These are phyloP conservation scores for Acinonyx jubatus DNA, from an alignment of 2,113 vertebrate species.

Conservation along the genomic window DNA sequence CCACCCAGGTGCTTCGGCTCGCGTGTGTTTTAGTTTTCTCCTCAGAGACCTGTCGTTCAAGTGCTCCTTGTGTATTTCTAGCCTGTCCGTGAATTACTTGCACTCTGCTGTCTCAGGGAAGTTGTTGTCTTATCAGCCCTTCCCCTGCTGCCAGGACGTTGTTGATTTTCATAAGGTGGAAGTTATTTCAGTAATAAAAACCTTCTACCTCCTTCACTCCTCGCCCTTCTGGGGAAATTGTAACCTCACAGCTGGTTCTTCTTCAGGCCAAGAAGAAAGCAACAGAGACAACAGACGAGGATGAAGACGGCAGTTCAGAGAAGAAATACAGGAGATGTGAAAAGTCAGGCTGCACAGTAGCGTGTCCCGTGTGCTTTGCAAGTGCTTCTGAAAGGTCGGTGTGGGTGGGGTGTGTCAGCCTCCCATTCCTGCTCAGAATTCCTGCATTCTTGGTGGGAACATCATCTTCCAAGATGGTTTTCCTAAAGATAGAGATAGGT, in stretches of 20 bases:
- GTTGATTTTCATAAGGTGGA: background rate
- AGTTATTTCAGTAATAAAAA: background rate
- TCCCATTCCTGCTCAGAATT: background rate
- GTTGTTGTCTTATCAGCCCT: background rate
- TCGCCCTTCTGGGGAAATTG: background rate
- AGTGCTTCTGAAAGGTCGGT: conserved; percentile 96
- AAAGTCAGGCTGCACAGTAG: conserved; percentile 95
- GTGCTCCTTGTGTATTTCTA: background rate
- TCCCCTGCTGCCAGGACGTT: background rate
- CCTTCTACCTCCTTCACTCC: background rate
- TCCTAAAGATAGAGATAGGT: background rate
- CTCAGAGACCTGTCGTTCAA: background rate
- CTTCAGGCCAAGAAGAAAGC: conserved; percentile 94
- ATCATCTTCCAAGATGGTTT: background rate
- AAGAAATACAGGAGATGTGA: conserved; percentile 99
- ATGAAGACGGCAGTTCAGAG: conserved; percentile 94
- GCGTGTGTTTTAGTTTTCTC: background rate
- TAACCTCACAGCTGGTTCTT: conserved; percentile 54
- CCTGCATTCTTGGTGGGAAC: background rate
- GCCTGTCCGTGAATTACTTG: background rate
- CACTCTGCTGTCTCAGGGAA: background rate
- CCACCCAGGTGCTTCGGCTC: background rate
- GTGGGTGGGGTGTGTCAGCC: conserved; percentile 75
- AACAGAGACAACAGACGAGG: conserved; percentile 86
- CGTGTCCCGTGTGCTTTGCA: conserved; percentile 97